Base-by-base conservation (phyloP, 2,888 invertebrate species). In the Xestia sexstrigata region DNA sequence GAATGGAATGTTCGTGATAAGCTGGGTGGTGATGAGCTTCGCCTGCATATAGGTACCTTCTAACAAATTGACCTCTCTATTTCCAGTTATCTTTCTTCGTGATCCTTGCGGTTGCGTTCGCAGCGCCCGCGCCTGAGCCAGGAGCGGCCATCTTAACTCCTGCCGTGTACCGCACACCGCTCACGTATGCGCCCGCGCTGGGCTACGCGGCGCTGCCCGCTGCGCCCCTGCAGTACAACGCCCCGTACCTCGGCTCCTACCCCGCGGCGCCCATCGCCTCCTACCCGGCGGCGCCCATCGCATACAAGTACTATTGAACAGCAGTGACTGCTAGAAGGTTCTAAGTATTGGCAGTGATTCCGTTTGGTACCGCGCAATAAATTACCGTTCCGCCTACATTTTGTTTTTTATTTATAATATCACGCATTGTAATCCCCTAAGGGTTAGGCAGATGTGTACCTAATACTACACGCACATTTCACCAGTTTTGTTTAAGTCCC, bases 61-160 rank as follows among this genome's bases (percentile, higher is more conserved):
- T 42, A 52, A n/a, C 1, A 52, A 76, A 52, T 52, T 4, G 0
- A 45, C 63, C 11, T 20, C 9, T 68, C 72, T 17, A 26, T 65
- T 91, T 91, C 15, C 90, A 93, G 93, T 74, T 93, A 78, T 84
- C 83, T 78, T 90, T 92, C 83, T 77, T 93, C 78, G 88, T 85
- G 42, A 71, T 91, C 74, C 62, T 93, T 89, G 92, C 91, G 17
- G 79, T 89, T 6, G 93, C 91, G 1, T 88, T 89, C 66, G 92
- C 93, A 7, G 92, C 91, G n/a, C 93, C 93, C 7, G 92, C 90
- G 0, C 91, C 93, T 3, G 90, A 90, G 45, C 92, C 91, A 3
- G 89, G 85, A 9, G 87, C 88, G 2, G 76, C 87, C 42, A 78
- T 89, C n/a, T 79, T 79, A 23, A 60, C 86, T 42, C 81, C 90